Conservation (phyloP, 2,113 vertebrate species). For the Alces alces region DNA sequence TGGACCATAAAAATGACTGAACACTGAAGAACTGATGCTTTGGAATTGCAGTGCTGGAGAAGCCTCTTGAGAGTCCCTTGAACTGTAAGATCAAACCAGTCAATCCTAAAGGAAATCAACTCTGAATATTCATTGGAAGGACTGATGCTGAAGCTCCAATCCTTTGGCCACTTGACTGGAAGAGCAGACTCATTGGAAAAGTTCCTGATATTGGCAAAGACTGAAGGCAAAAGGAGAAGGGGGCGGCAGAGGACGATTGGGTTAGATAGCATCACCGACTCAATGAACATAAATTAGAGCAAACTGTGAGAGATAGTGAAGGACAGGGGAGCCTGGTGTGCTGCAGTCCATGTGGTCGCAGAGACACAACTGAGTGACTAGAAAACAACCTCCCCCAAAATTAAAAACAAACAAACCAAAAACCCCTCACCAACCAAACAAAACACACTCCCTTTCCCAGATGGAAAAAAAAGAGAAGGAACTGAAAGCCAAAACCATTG, state of each 20-base stretch:
- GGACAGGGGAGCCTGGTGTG: neutral
- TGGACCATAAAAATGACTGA: neutral
- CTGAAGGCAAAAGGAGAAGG: neutral
- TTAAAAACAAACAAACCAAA: neutral
- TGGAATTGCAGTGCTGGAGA: neutral
- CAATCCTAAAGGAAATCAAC: neutral
- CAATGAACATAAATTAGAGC: neutral
- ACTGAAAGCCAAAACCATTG: neutral
- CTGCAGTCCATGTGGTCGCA: neutral
- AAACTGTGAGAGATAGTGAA: neutral
- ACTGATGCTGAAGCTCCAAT: neutral
- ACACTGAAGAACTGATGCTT: neutral
- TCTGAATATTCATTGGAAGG: neutral
- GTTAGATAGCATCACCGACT: neutral
- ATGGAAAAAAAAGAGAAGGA: neutral
- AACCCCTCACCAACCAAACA: neutral
- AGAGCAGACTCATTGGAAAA: neutral
- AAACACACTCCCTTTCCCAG: neutral
- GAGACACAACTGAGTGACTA: neutral
- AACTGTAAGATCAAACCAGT: neutral
- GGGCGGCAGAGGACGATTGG: neutral
- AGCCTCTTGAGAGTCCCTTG: neutral
- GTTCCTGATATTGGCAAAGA: neutral
- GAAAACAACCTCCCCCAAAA: neutral
- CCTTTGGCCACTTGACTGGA: neutral